phyloP scores from a whole-genome alignment of 92 coral and sea anemone genomes.

The Zoanthus solanderi region DNA sequence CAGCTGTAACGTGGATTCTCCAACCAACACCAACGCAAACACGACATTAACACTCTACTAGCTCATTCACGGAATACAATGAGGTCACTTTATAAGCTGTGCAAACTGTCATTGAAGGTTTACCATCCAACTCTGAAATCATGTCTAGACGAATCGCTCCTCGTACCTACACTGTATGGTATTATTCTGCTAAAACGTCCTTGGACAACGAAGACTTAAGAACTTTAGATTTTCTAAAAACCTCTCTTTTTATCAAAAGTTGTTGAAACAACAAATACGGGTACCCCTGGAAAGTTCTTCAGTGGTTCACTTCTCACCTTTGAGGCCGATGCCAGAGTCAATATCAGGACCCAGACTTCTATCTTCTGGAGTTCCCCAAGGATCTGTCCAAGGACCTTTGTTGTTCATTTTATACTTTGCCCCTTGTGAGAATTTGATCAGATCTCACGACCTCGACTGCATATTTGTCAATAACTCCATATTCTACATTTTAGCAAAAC shows the following conservation, averaged over 20 bases:
- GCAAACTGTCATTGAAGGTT: slow-evolving; percentile 1
- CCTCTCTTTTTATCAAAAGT: not conserved
- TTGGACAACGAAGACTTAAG: not conserved
- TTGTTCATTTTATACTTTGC: slow-evolving; percentile 10
- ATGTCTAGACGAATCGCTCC: slow-evolving; percentile 32
- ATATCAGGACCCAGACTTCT: slow-evolving; percentile 8
- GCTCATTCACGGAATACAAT: slow-evolving; percentile 44
- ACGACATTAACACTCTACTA: not conserved
- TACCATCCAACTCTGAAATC: slow-evolving; percentile 41
- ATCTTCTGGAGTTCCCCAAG: slow-evolving; percentile 5
- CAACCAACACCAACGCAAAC: too few species aligned
- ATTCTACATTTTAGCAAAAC: not conserved
- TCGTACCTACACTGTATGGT: not conserved
- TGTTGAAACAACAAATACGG: not conserved
- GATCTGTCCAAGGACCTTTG: not conserved
- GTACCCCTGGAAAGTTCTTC: not conserved
- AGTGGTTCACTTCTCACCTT: slow-evolving; percentile 14
- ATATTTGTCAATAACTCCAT: not conserved
- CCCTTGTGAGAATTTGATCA: not conserved
- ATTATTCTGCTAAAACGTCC: not conserved
- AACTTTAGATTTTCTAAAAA: not conserved
- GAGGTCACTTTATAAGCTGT: slow-evolving; percentile 14
- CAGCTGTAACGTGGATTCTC: slow-evolving; percentile 18
- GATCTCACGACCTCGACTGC: slow-evolving; percentile 4
- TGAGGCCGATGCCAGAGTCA: not conserved